Base-by-base conservation (phyloP, 2,888 invertebrate genomes). In the Zygogramma bicolorata region DNA sequence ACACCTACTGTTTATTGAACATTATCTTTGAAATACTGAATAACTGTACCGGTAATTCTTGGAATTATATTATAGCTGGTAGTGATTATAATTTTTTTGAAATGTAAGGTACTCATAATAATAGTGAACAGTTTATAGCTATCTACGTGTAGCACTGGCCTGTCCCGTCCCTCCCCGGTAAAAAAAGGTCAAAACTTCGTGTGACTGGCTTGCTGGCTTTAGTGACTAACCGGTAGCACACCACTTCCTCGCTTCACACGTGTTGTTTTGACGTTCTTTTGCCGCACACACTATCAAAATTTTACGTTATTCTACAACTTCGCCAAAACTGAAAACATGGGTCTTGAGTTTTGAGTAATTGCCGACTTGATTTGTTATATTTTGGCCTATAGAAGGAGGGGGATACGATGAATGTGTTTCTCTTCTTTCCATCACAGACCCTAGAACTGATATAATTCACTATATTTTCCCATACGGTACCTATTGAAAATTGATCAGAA, bases 81-180 rank as follows among this genome's bases (percentile, higher is more conserved):
- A 15, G 38, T 38, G n/a, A 38, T 38, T 38, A 6, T 38, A 20
- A 7, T n/a, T 34, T 29, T 13, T 31, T 18, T 2, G 15, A 46
- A 49, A 15, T 46, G 46, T 27, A 27, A 20, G 8, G 42, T 46
- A 29, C 63, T 63, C 46, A 20, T 46, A 31, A 69, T 69, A 57
- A 38, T 49, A 66, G 68, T 42, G 69, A 66, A 61, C 69, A 57
- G 73, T 61, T 66, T 65, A 68, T 73, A 73, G 72, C 72, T 73
- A 73, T 69, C 83, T 90, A 90, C 90, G 90, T 90, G 90, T 90
- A 91, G 90, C 90, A 90, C 86, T 86, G 87, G 86, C 87, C 86
- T 86, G 86, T 86, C 86, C 86, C 86, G 84, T 85, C 86, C 86
- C 86, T 87, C 86, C 86, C 86, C 86, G 87, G 86, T 87, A 87